Percentiles rank a stretch among this genome's conserved stretches.
Conservation (phyloP, 2,113 vertebrate species). For the Lycaon pictus region DNA sequence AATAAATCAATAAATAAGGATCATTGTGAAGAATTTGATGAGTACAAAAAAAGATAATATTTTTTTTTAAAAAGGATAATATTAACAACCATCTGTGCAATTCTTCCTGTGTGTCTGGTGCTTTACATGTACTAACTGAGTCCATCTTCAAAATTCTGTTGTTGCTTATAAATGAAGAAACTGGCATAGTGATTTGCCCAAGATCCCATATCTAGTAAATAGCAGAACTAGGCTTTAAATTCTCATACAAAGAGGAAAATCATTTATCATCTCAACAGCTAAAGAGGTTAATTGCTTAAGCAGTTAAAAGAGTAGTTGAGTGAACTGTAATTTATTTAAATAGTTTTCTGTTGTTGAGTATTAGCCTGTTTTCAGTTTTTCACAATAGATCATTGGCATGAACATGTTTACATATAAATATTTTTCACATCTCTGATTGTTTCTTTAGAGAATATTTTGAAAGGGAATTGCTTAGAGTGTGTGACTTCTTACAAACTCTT, state of each 20-base stretch:
- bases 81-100: neutral
- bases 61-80: neutral
- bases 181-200: neutral
- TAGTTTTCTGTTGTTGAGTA: neutral
- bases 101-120: neutral
- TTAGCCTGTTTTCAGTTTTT: slow-evolving; percentile 6
- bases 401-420: neutral
- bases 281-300: neutral
- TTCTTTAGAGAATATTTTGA: neutral
- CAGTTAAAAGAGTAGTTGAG: neutral
- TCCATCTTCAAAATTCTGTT: neutral
- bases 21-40: neutral
- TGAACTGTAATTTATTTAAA: slow-evolving; percentile 20
- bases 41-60: neutral
- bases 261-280: neutral
- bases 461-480: neutral
- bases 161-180: neutral
- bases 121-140: neutral
- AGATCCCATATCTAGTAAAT: neutral
- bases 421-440: neutral
- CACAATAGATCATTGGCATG: neutral
- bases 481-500: neutral
- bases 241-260: neutral
- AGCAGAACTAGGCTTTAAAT: neutral
- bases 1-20: neutral